Evolutionary conservation across 2,797 vertebrate genomes (phyloP).

Genomic region (Percopsis omiscomaycus): DNA sequence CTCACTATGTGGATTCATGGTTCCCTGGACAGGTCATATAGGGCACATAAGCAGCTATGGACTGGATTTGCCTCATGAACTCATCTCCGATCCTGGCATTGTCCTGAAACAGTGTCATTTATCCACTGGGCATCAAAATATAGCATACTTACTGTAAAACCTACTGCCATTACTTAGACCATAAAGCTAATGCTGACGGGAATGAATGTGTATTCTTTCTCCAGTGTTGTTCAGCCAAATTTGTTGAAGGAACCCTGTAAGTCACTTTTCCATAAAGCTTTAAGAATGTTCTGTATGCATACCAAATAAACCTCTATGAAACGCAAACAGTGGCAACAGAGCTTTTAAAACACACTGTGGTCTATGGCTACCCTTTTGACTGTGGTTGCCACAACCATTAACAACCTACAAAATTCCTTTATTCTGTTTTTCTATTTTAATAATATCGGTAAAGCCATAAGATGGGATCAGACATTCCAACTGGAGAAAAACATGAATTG

Average conservation of each 20-base stretch:
- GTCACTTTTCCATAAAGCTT: slow-evolving; percentile 53
- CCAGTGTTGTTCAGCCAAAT: slow-evolving; percentile 25
- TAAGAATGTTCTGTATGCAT: slow-evolving; percentile 38
- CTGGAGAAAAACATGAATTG: slow-evolving; percentile 58
- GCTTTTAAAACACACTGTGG: slow-evolving; percentile 33
- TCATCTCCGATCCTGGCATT: slow-evolving; percentile 85
- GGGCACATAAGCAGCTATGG: slow-evolving; percentile 85
- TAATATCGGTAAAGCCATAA: slow-evolving; percentile 50
- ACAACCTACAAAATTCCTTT: slow-evolving; percentile 38
- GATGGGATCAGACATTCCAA: slow-evolving; percentile 50
- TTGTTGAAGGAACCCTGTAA: slow-evolving; percentile 16
- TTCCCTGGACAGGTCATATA: slow-evolving; percentile 94
- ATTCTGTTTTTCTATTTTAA: slow-evolving; percentile 65
- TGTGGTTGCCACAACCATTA: slow-evolving; percentile 51
- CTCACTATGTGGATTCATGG: slow-evolving; percentile 86
- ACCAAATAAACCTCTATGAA: slow-evolving; percentile 41
- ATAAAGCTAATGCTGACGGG: slow-evolving; percentile 9
- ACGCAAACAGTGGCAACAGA: slow-evolving; percentile 26
- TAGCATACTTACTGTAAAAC: slow-evolving; percentile 8
- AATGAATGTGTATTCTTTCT: slow-evolving; percentile 14
- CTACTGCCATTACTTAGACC: neutral
- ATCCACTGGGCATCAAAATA: slow-evolving; percentile 25
- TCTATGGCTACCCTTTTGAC: slow-evolving; percentile 22
- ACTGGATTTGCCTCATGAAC: slow-evolving; percentile 88
- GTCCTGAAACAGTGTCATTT: slow-evolving; percentile 68